Base-by-base conservation (phyloP, 2,797 vertebrate genomes). In the Malurus splendens region DNA sequence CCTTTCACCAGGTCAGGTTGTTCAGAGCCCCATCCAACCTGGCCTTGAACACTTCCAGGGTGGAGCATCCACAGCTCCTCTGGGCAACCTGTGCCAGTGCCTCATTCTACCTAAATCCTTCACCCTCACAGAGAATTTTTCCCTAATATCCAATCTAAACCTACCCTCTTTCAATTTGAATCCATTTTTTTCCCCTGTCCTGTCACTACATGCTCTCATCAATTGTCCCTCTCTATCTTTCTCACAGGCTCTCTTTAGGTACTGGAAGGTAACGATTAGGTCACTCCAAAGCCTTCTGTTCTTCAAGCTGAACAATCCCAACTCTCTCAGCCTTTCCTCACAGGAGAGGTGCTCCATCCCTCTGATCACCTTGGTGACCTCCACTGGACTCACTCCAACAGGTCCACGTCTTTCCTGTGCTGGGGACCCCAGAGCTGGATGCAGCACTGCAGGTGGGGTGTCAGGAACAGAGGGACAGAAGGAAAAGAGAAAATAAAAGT, bases 321-420 rank as follows among this genome's bases (percentile, higher is more conserved):
- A 6, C 5, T 30, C 10, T 50, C 33, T 38, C 45, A 59, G 6
- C 24, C 28, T 30, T 25, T 32, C 23, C 24, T 52, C 28, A 25
- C 24, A 19, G 3, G 52, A 32, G 28, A 66, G 27, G 5, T 44
- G 15, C 24, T 73, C 6, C n/a, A 50, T 27, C 38, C 27, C 38
- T 57, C n/a, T 73, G 3, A 23, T 32, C n/a, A 51, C 5, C 18
- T 28, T 51, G 23, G 32, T 51, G 61, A 10, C 32, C 60, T 66
- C 38, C 15, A 9, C 18, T 4, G 5, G 60, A 32, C 60, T 13
- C 0, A 0, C 22, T n/a, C 18, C 25, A 73, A n/a, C 11, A 42
- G 13, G 1, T 68, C 22, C 38, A 4, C 14, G 32, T 11, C 39
- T 16, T 52, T 68, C 38, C 32, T 52, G 4, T n/a, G 47, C n/a